These are phyloP conservation scores for Colletes latitarsis DNA, from an alignment of 1,140 invertebrate species.

Conservation along the genomic window DNA sequence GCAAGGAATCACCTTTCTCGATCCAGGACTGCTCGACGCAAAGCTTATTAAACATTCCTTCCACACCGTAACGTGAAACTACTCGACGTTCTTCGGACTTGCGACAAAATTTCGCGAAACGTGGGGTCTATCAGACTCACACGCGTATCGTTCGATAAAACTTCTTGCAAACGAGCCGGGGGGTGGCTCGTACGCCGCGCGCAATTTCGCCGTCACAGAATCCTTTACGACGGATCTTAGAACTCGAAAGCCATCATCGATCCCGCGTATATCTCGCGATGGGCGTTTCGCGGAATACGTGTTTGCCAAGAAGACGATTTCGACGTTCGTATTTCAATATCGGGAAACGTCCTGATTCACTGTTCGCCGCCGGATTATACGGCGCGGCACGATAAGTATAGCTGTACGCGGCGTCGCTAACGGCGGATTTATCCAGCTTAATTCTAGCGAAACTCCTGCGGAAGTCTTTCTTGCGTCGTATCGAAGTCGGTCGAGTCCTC, in stretches of 20 bases:
- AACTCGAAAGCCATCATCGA: constrained; percentile 8
- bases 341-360: constrained; percentile 31
- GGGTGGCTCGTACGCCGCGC: neutral
- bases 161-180: neutral
- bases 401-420: constrained; percentile 1
- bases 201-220: constrained; percentile 1
- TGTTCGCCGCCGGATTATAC: constrained; percentile 27
- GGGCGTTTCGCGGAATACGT: neutral
- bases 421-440: constrained; percentile 43
- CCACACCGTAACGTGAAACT: neutral
- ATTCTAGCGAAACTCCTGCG: constrained; percentile 19
- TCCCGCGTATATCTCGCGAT: neutral
- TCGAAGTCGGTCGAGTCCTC: neutral
- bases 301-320: constrained; percentile 25
- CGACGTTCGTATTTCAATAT: constrained; percentile 43
- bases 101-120: neutral
- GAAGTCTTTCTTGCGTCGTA: neutral
- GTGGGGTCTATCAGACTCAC: neutral
- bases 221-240: neutral
- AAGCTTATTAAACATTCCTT: neutral
- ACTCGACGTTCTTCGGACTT: neutral
- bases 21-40: neutral
- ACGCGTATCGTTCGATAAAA: constrained; percentile 9
- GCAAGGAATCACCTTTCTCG: too few species aligned
- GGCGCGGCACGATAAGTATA: constrained; percentile 9